These are phyloP conservation scores for Pagetopsis macropterus DNA, from an alignment of 2,797 vertebrate species.

Conservation along the genomic window DNA sequence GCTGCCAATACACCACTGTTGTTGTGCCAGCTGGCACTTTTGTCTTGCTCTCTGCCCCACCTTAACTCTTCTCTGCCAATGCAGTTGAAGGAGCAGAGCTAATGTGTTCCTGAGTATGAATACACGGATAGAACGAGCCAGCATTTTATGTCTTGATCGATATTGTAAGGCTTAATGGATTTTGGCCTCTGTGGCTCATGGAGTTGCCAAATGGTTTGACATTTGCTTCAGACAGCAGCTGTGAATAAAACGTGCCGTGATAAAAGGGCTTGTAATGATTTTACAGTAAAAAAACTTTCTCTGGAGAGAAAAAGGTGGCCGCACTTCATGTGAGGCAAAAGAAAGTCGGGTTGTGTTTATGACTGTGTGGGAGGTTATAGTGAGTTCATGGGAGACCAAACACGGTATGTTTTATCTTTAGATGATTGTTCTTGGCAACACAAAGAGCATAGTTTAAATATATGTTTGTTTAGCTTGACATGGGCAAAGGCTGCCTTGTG, in stretches of 20 bases:
- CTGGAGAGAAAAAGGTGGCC: slow-evolving; percentile 5
- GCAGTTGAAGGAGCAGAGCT: slow-evolving; percentile 13
- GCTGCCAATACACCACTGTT: slow-evolving; percentile 58
- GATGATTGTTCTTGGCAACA: slow-evolving; percentile 45
- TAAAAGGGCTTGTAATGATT: slow-evolving; percentile 17
- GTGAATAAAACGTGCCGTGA: not conserved
- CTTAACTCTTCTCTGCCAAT: slow-evolving; percentile 49
- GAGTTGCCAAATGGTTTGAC: not conserved
- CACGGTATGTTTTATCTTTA: slow-evolving; percentile 10
- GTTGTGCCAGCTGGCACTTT: slow-evolving; percentile 60
- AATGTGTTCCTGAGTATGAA: slow-evolving; percentile 19
- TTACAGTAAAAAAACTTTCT: not conserved
- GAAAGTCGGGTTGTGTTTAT: not conserved
- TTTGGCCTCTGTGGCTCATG: not conserved
- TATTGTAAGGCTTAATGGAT: slow-evolving; percentile 1
- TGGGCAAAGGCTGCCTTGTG: slow-evolving; percentile 33
- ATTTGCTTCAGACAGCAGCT: not conserved
- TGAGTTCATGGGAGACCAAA: slow-evolving; percentile 51
- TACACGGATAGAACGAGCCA: slow-evolving; percentile 7
- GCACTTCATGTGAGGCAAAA: not conserved
- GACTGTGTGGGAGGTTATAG: slow-evolving; percentile 15
- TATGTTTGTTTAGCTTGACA: slow-evolving; percentile 50
- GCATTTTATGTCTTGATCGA: slow-evolving; percentile 3
- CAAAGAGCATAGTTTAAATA: slow-evolving; percentile 40
- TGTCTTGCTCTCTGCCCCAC: slow-evolving; percentile 56